These are phyloP conservation scores for Camponotus pennsylvanicus DNA, from an alignment of 1,140 invertebrate genomes.

Conservation along the genomic window DNA sequence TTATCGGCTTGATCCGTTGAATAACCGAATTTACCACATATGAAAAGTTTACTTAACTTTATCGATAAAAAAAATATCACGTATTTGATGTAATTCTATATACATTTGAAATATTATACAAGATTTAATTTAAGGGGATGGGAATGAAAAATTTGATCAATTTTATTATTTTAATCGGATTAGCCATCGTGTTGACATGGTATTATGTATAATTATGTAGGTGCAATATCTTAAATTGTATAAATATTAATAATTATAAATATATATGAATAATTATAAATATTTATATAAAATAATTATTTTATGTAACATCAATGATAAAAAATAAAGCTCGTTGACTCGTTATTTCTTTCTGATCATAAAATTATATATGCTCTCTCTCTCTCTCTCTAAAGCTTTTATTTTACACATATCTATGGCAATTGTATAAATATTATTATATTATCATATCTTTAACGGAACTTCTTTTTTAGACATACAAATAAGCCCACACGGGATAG, in stretches of 20 bases:
- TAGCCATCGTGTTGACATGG: no score
- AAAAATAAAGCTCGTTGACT: neutral
- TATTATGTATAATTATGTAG: no score
- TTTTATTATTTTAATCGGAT: neutral
- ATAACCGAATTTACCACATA: neutral
- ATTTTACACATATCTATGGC: neutral
- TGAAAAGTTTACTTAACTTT: neutral
- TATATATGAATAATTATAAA: no score
- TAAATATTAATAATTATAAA: no score
- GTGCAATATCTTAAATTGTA: no score
- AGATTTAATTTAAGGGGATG: no score
- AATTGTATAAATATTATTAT: slow-evolving; percentile 10
- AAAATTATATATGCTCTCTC: neutral
- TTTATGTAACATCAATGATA: no score
- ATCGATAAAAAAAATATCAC: no score
- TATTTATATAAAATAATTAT: no score
- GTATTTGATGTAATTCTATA: neutral
- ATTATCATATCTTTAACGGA: slow-evolving; percentile 10
- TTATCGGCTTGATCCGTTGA: neutral
- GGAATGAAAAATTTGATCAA: neutral
- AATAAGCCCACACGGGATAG: slow-evolving; percentile 50
- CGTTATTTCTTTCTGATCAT: slow-evolving; percentile 2
- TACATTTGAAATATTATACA: neutral
- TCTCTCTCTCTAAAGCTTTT: neutral
- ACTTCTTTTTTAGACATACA: neutral